Base-by-base conservation (phyloP, 2,888 invertebrate genomes). In the Dinocampus coccinellae region DNA sequence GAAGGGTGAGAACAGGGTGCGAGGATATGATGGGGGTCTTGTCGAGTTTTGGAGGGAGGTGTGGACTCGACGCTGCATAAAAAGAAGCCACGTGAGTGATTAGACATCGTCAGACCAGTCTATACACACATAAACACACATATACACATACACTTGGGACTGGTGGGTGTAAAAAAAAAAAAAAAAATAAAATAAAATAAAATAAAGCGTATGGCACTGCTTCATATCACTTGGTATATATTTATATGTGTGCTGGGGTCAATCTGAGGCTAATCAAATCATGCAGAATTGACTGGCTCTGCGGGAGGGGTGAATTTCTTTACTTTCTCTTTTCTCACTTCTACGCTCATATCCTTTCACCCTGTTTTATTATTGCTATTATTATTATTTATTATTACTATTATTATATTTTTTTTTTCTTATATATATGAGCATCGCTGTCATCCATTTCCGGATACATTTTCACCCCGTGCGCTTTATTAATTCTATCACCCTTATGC, bases 191-290 rank as follows among this genome's bases (percentile, higher is more conserved):
- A 10, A 36, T 1, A 36, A 10, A 33, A 33, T 33, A 10, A 16
- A 16, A 74, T 75, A n/a, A 16, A 75, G 75, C 68, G 75, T 72
- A 64, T 74, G 75, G 77, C 79, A 76, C 16, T 29, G 47, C 29
- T 9, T 47, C 7, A 47, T 47, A 16, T 47, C 47, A 47, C n/a
- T 47, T 47, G n/a, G 16, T 47, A 47, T 55, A 26, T 53, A 53
- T 22, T 26, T 55, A 55, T 55, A 34, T 20, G 26, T 57, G 26
- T 78, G 80, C 47, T 82, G 83, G 86, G 87, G 87, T 87, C 87
- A 87, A 87, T 87, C 87, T 87, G 87, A 86, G 87, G 87, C 87
- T 87, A 87, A 87, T 87, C 87, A 86, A 87, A 87, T 87, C 84
- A 87, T 86, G 83, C 83, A 82, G 83, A 83, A 79, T 73, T 71